Percentiles rank a stretch among this genome's conserved stretches.
phyloP scores from a whole-genome alignment of 2,113 vertebrate species.

The Gnathonemus longibarbis region DNA sequence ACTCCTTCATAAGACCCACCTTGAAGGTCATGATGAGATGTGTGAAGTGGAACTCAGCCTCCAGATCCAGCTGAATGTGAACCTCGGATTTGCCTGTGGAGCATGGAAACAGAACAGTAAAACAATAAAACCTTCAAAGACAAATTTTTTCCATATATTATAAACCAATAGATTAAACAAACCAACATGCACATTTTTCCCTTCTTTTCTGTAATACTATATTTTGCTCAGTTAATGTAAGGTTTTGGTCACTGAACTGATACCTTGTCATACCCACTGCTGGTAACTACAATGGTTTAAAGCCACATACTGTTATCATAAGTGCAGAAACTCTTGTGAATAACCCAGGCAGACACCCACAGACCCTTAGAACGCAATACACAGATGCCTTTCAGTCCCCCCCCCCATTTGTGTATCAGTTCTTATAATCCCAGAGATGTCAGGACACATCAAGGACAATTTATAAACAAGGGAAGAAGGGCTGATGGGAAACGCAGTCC shows the following conservation, averaged over 20 bases:
- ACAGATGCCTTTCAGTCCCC: not conserved
- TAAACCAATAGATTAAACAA: not conserved
- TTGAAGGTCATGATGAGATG: slow-evolving; percentile 78
- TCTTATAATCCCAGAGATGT: not conserved
- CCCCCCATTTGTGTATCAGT: not conserved
- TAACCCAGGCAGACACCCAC: not conserved
- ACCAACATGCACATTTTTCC: not conserved
- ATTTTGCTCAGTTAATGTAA: not conserved
- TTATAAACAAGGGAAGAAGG: not conserved
- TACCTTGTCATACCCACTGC: not conserved
- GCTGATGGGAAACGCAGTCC: not conserved
- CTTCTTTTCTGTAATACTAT: not conserved
- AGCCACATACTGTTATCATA: not conserved
- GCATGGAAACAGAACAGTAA: slow-evolving; percentile 1
- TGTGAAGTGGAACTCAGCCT: slow-evolving; percentile 77
- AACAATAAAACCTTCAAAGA: not conserved
- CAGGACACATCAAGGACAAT: not conserved
- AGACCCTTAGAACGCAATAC: not conserved
- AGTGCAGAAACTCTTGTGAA: not conserved
- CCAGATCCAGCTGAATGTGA: slow-evolving; percentile 65
- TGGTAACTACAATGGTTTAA: not conserved
- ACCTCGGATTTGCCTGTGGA: slow-evolving; percentile 62
- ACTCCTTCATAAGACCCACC: slow-evolving; percentile 41
- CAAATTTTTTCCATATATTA: not conserved
- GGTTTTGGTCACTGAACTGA: not conserved